Evolutionary conservation across 37 sponge, comb jelly and placozoan genomes (phyloP).

Genomic region (Chondrilla cf. caribensis): DNA sequence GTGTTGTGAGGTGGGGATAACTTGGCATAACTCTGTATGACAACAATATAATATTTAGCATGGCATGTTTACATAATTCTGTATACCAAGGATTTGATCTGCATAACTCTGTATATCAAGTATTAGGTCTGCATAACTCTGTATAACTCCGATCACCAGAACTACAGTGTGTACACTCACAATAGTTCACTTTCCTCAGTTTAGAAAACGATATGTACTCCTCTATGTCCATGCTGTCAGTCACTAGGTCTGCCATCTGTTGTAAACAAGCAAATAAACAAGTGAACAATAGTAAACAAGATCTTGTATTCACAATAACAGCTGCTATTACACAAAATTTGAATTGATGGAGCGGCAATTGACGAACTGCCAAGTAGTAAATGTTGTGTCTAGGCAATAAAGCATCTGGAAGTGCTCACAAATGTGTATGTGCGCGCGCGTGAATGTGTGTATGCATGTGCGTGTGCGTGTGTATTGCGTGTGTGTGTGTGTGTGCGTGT

Average conservation of each 20-base stretch:
- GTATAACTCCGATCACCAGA: no score
- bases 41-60: no score
- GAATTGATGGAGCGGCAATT: no score
- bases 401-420: no score
- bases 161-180: background rate
- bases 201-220: constrained; percentile 11
- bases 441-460: constrained; percentile 5
- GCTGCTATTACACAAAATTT: no score
- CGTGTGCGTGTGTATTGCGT: constrained; percentile 8
- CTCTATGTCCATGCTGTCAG: background rate
- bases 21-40: no score
- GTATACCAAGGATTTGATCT: no score
- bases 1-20: no score
- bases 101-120: background rate
- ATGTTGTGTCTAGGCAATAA: no score
- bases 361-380: no score
- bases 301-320: no score
- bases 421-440: background rate
- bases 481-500: constrained; percentile 40
- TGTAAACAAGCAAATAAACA: background rate
- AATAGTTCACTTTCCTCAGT: background rate
- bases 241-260: constrained; percentile 8
- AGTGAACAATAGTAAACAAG: background rate
- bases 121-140: background rate
- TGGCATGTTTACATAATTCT: no score